Percentiles rank a stretch among this genome's conserved stretches.
These are phyloP conservation scores for Caenorhabditis becei DNA, from an alignment of 2,888 invertebrate species.

Conservation along the genomic window DNA sequence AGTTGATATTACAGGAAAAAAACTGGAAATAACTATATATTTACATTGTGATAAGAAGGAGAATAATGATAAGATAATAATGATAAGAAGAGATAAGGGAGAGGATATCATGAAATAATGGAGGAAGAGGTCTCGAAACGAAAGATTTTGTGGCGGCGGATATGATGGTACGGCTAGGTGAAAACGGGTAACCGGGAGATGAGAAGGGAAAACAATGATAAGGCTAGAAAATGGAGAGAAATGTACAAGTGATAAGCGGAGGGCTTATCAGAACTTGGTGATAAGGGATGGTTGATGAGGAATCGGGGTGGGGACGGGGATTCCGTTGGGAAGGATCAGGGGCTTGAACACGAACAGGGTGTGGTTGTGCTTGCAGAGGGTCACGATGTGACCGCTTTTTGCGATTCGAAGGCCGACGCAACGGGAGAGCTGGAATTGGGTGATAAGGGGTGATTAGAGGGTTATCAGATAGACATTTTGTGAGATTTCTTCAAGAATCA, in stretches of 20 bases:
- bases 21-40: background rate
- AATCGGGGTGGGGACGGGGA: conserved; percentile 55
- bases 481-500: no score
- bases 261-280: conserved; percentile 37
- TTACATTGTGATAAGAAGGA: background rate
- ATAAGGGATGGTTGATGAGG: conserved; percentile 35
- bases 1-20: conserved; percentile 10
- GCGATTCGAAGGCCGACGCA: conserved; percentile 77
- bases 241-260: conserved; percentile 29
- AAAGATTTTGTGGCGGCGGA: no score
- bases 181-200: background rate
- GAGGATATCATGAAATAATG: background rate
- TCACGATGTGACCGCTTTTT: conserved; percentile 74
- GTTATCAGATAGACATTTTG: no score
- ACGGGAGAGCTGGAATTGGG: conserved; percentile 75
- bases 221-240: conserved; percentile 13
- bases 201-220: conserved; percentile 14
- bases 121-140: conserved; percentile 31
- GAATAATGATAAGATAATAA: background rate
- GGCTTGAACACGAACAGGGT: conserved; percentile 76
- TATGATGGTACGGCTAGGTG: conserved; percentile 34
- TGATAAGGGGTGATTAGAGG: no score
- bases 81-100: background rate
- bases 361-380: conserved; percentile 78
- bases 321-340: conserved; percentile 53